Evolutionary conservation across 2,888 invertebrate species (phyloP).

Genomic region (Dynastes hyllus): DNA sequence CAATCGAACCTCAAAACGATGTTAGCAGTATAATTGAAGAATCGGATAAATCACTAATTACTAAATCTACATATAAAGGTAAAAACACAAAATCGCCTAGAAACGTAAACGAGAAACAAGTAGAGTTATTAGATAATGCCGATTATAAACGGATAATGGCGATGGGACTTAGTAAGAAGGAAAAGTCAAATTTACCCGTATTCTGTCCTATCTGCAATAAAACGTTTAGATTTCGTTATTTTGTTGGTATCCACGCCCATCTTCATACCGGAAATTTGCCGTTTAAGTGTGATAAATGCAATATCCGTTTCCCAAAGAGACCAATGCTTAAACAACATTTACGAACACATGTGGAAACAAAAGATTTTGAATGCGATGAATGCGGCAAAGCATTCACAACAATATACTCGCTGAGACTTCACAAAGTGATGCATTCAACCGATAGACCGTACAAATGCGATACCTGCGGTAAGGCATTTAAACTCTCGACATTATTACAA

Average conservation of each 20-base stretch:
- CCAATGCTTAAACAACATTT: background rate
- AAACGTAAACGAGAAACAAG: slow-evolving; percentile 16
- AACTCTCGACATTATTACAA: background rate
- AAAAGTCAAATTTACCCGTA: slow-evolving; percentile 8
- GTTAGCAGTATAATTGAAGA: no score
- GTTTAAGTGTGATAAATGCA: slow-evolving; percentile 31
- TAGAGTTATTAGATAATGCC: slow-evolving; percentile 17
- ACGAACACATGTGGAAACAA: background rate
- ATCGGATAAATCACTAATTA: background rate
- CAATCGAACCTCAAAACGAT: background rate
- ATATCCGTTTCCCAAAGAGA: background rate
- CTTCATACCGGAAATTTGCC: slow-evolving; percentile 6
- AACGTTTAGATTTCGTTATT: slow-evolving; percentile 8
- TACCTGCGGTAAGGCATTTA: background rate
- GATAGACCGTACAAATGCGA: slow-evolving; percentile 16
- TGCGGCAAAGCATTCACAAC: slow-evolving; percentile 17
- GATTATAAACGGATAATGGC: slow-evolving; percentile 6
- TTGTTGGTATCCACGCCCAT: background rate
- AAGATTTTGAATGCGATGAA: background rate
- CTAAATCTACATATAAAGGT: background rate
- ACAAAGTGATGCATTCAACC: background rate
- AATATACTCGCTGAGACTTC: background rate
- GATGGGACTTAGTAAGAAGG: background rate
- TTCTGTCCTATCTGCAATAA: slow-evolving; percentile 24
- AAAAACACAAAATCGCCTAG: background rate